phyloP scores from a whole-genome alignment of 2,888 invertebrate species.

The Anodontia alba region DNA sequence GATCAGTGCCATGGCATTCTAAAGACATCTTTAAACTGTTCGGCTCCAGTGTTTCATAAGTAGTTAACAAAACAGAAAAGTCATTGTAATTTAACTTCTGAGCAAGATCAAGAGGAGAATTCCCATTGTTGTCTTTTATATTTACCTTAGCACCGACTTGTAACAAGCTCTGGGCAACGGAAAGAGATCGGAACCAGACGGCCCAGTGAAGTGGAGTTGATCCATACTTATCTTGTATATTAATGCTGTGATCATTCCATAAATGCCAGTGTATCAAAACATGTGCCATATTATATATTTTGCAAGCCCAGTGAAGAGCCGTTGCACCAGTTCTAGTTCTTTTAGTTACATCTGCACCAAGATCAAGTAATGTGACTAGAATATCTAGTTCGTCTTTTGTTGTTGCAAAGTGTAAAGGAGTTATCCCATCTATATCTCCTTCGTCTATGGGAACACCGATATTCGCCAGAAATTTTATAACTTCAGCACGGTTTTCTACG shows the following conservation, averaged over 20 bases:
- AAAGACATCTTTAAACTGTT: background rate
- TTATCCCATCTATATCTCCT: background rate
- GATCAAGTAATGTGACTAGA: conserved; percentile 19
- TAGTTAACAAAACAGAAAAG: background rate
- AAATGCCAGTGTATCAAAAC: background rate
- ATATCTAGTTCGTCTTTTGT: conserved; percentile 16
- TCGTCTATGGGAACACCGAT: background rate
- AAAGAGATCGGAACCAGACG: background rate
- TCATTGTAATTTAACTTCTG: background rate
- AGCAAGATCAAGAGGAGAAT: background rate
- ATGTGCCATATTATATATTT: conserved; percentile 19
- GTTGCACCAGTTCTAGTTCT: conserved; percentile 29
- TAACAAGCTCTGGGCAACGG: background rate
- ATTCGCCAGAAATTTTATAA: background rate
- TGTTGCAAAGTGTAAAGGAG: background rate
- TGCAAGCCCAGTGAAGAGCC: conserved; percentile 25
- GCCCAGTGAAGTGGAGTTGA: background rate
- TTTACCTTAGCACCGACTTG: background rate
- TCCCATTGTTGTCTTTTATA: background rate
- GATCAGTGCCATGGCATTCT: background rate
- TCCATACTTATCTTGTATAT: background rate
- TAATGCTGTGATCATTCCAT: background rate
- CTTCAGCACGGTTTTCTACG: background rate
- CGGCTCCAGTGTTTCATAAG: background rate
- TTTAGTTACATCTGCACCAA: conserved; percentile 23